phyloP scores from a whole-genome alignment of 2,888 invertebrate genomes.

The Pachydiplax longipennis region DNA sequence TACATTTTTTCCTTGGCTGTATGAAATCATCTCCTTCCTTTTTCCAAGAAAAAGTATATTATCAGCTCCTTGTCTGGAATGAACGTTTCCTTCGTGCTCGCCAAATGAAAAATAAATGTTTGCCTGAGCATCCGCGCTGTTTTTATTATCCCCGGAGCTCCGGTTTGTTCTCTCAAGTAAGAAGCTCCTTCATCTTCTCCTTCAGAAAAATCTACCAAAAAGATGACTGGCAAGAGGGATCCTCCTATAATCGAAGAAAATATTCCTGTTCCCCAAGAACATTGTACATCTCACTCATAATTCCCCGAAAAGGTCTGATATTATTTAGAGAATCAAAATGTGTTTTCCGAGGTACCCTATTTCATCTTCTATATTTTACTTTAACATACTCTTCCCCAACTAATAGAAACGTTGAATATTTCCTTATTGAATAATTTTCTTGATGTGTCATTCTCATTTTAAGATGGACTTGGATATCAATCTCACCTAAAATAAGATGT shows the following conservation, averaged over 20 bases:
- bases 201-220: background rate
- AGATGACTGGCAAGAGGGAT: background rate
- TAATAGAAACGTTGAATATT: too few species aligned
- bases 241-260: background rate
- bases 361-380: too few species aligned
- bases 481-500: too few species aligned
- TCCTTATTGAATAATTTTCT: too few species aligned
- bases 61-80: background rate
- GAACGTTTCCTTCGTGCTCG: background rate
- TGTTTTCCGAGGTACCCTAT: too few species aligned
- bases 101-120: constrained; percentile 1
- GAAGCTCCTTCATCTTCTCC: background rate
- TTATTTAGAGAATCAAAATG: too few species aligned
- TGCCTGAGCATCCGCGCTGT: background rate
- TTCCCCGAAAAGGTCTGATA: too few species aligned
- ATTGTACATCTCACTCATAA: too few species aligned
- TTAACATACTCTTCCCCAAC: too few species aligned
- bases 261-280: background rate
- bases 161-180: background rate
- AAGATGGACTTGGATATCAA: too few species aligned
- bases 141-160: background rate
- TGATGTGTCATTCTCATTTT: too few species aligned
- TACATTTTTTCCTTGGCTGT: background rate
- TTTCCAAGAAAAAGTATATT: background rate
- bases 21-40: background rate